Evolutionary conservation across 2,113 vertebrate genomes (phyloP), one percentile per base, ranked within the genome.

Genomic region (Astatoreochromis straeleni): DNA sequence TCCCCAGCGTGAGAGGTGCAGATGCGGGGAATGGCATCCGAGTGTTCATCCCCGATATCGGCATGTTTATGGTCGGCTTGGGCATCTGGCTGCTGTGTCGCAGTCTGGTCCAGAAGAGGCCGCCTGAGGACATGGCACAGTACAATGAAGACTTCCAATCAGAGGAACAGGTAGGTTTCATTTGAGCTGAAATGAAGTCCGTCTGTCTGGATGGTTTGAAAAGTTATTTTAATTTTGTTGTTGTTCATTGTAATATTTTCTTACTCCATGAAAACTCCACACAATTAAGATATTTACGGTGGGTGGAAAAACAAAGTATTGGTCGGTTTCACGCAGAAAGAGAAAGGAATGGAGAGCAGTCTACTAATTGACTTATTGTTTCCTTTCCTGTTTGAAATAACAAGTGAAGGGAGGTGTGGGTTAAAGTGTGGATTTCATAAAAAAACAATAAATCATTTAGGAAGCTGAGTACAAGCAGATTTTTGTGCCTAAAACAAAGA

Each of bases 11-110:
- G 92, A 97, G 97, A 60, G 98, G 98, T 80, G 97, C 98, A 40
- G 98, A 99, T 54, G 97, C 98, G 6, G 98, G 98, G 73, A 99
- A 99, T 80, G 98, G 98, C 75, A 99, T 99, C 93, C 95, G 99
- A 24, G 97, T 99, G 55, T 99, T 99, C 93, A 95, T 98, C 83
- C 99, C 99, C 6, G 99, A 99, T 87, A 98, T 99, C 5, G 98
- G 98, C 86, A 98, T 99, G 98, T 99, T 99, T 93, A 89, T 98
- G 85, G 97, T 96, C 4, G 97, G 99, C 54, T 91, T 99, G 95
- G 93, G 97, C 75, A 97, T 97, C 91, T 99, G 98, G 98, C 97
- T 99, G 53, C 58, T 99, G 95, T 99, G 99, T 92, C 97, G 98
- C 93, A 98, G 97, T 88, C 94, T 98, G 88, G 96, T 97, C 78